These are phyloP conservation scores for Aselliscus stoliczkanus DNA, from an alignment of 2,797 vertebrate species.

Conservation along the genomic window DNA sequence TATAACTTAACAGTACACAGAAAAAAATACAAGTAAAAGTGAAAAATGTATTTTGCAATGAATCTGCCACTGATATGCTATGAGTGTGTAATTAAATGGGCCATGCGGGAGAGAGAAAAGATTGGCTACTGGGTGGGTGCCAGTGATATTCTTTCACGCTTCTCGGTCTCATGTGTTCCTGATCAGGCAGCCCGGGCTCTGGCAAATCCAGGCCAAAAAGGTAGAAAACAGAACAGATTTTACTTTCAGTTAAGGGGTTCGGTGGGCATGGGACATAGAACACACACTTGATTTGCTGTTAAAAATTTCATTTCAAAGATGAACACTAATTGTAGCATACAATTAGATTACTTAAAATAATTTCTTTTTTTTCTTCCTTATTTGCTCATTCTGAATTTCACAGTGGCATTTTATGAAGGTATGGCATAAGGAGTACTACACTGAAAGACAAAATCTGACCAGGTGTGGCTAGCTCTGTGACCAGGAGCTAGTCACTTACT, in stretches of 20 bases:
- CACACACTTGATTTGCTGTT: constrained; percentile 58
- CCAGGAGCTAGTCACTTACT: background rate
- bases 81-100: constrained; percentile 71
- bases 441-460: background rate
- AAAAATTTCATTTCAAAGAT: constrained; percentile 70
- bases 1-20: constrained; percentile 72
- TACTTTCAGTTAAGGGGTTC: background rate
- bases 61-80: constrained; percentile 76
- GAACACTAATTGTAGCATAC: constrained; percentile 51
- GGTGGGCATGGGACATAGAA: background rate
- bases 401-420: constrained; percentile 33
- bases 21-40: constrained; percentile 70
- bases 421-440: background rate
- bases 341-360: constrained; percentile 65
- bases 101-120: constrained; percentile 68
- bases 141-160: constrained; percentile 76
- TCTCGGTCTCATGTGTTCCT: constrained; percentile 77
- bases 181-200: constrained; percentile 75
- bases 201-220: constrained; percentile 72
- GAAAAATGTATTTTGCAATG: constrained; percentile 77
- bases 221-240: constrained; percentile 69
- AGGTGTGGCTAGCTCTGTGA: background rate
- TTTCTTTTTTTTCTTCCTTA: constrained; percentile 30
- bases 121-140: constrained; percentile 77
- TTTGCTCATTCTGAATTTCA: constrained; percentile 63